These are phyloP conservation scores for Alectoris magna DNA, from an alignment of 2,797 vertebrate genomes.

Conservation along the genomic window DNA sequence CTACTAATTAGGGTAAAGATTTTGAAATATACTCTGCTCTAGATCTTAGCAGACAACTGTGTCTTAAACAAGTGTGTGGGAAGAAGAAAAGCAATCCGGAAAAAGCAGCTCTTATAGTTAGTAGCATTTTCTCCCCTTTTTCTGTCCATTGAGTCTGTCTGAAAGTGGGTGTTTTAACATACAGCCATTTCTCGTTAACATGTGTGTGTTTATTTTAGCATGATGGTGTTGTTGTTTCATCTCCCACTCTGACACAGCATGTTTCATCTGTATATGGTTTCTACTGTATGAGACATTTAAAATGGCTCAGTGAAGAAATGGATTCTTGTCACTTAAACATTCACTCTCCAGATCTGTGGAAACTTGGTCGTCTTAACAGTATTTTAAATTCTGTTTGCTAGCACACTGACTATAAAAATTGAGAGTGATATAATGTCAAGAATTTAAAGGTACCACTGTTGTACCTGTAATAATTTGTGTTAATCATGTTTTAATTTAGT, in stretches of 20 bases:
- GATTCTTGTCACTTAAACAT: conserved; percentile 83
- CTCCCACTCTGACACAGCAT: conserved; percentile 81
- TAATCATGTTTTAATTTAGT: conserved; percentile 78
- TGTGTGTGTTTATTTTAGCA: conserved; percentile 79
- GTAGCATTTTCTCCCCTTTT: conserved; percentile 74
- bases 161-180: conserved; percentile 79
- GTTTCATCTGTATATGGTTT: conserved; percentile 79
- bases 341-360: conserved; percentile 75
- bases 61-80: conserved; percentile 76
- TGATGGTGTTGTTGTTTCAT: conserved; percentile 75
- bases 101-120: conserved; percentile 78
- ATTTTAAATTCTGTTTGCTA: conserved; percentile 32
- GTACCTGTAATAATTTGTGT: conserved; percentile 76
- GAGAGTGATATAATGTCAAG: conserved; percentile 81
- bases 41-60: conserved; percentile 75
- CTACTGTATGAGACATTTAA: conserved; percentile 73
- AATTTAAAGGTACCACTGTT: conserved; percentile 67
- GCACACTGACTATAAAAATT: conserved; percentile 48
- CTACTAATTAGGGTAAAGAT: conserved; percentile 73
- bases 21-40: conserved; percentile 74
- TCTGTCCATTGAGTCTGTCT: conserved; percentile 75
- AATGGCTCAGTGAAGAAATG: conserved; percentile 76
- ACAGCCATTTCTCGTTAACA: conserved; percentile 77
- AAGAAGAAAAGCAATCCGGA: conserved; percentile 77
- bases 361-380: conserved; percentile 51